phyloP scores from a whole-genome alignment of 2,888 invertebrate species.

The Seira sanloemensis region DNA sequence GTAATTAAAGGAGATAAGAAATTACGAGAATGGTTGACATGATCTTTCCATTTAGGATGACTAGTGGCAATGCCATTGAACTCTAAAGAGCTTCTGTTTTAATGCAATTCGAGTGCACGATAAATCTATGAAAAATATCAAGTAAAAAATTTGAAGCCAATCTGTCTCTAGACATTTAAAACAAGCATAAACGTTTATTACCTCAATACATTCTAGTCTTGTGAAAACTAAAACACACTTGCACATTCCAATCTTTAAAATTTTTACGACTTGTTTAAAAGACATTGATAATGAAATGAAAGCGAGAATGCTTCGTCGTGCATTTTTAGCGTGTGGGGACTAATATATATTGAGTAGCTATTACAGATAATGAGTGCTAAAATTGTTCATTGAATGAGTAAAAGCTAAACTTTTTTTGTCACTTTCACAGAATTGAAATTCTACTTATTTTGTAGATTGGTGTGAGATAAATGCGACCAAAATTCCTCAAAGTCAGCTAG shows the following conservation, averaged over 20 bases:
- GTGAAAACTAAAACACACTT: not conserved
- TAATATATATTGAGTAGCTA: not conserved
- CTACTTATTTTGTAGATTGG: not conserved
- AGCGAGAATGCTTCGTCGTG: not conserved
- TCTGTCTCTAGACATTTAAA: slow-evolving; percentile 28
- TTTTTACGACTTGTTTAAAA: slow-evolving; percentile 15
- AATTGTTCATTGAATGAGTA: slow-evolving; percentile 7
- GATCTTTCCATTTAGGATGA: not conserved
- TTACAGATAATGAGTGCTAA: not conserved
- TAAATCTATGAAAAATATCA: slow-evolving; percentile 8
- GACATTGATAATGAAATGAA: not conserved
- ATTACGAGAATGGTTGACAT: not conserved
- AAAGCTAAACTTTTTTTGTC: slow-evolving; percentile 7
- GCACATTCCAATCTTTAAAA: slow-evolving; percentile 31
- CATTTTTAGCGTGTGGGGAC: not conserved
- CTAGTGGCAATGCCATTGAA: not conserved
- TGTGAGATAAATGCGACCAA: not conserved
- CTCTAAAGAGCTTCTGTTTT: not conserved
- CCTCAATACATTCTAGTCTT: slow-evolving; percentile 3
- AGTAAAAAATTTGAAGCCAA: not conserved
- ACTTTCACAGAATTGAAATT: not conserved
- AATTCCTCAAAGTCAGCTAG: too few relatives aligned
- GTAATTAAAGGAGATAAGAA: not conserved
- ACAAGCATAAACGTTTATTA: slow-evolving; percentile 33
- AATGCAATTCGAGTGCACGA: not conserved